Conservation (phyloP, 2,113 vertebrate species). For the Hepsetus odoe region DNA sequence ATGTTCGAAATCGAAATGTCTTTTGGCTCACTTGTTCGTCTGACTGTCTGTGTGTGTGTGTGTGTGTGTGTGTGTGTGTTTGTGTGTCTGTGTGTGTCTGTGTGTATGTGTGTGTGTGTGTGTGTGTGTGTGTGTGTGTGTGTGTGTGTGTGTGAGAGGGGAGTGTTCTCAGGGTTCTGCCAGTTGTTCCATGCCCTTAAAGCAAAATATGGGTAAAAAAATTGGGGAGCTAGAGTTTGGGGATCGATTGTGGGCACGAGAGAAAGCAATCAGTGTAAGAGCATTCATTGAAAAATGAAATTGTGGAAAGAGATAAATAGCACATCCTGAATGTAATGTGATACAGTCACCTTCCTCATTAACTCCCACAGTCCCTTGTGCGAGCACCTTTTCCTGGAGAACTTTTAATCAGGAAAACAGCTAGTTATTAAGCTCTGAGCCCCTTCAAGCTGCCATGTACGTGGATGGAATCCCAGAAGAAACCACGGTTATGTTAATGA, state of each 20-base stretch:
- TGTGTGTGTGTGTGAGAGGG: not conserved
- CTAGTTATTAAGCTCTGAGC: not conserved
- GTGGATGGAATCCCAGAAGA: not conserved
- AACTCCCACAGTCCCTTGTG: constrained; percentile 16
- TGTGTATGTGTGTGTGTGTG: constrained; percentile 12
- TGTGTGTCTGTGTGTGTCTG: constrained; percentile 9
- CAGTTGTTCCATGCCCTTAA: not conserved
- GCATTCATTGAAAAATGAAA: constrained; percentile 38
- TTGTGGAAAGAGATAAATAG: constrained; percentile 38
- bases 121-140: not conserved
- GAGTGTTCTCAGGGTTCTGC: not conserved
- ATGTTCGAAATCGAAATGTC: not conserved
- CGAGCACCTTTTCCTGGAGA: constrained; percentile 5
- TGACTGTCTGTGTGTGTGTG: constrained; percentile 5
- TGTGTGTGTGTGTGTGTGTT: no score
- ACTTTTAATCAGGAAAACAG: constrained; percentile 29
- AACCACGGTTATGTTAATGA: not conserved
- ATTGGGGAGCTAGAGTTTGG: constrained; percentile 7
- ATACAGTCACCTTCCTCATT: constrained; percentile 32
- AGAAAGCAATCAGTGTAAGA: constrained; percentile 50
- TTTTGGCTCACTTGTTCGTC: not conserved
- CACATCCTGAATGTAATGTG: not conserved
- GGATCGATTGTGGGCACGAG: constrained; percentile 33
- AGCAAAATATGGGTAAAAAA: constrained; percentile 16
- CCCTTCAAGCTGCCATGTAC: not conserved